phyloP scores from a whole-genome alignment of 2,113 vertebrate species.

The Kobus ellipsiprymnus region DNA sequence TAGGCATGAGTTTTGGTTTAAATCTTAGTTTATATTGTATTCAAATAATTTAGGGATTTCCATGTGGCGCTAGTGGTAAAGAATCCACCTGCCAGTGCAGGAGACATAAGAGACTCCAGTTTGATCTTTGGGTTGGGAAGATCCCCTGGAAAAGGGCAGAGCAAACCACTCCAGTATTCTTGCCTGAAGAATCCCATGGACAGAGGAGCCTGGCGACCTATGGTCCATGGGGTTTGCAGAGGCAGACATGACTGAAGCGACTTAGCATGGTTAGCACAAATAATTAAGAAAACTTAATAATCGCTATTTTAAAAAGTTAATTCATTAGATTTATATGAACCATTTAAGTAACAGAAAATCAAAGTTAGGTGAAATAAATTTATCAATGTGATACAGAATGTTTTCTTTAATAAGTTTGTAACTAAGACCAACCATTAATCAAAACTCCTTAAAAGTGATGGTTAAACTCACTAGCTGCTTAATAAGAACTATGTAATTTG shows the following conservation, averaged over 20 bases:
- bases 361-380: background rate
- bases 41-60: background rate
- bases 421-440: background rate
- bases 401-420: slow-evolving; percentile 13
- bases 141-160: background rate
- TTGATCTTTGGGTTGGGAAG: background rate
- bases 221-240: background rate
- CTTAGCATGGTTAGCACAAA: background rate
- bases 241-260: background rate
- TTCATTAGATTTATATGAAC: background rate
- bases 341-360: slow-evolving; percentile 24
- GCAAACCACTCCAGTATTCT: background rate
- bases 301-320: background rate
- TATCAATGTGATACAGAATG: background rate
- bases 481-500: slow-evolving; percentile 7
- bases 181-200: background rate
- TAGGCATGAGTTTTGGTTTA: background rate
- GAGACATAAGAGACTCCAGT: background rate
- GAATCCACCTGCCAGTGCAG: background rate
- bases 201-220: background rate
- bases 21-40: background rate
- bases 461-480: background rate
- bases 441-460: background rate
- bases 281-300: background rate
- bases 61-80: background rate